Percentiles rank a stretch among this genome's conserved stretches.
phyloP scores from a whole-genome alignment of 2,113 vertebrate species.

The Mormyrus lacerda region DNA sequence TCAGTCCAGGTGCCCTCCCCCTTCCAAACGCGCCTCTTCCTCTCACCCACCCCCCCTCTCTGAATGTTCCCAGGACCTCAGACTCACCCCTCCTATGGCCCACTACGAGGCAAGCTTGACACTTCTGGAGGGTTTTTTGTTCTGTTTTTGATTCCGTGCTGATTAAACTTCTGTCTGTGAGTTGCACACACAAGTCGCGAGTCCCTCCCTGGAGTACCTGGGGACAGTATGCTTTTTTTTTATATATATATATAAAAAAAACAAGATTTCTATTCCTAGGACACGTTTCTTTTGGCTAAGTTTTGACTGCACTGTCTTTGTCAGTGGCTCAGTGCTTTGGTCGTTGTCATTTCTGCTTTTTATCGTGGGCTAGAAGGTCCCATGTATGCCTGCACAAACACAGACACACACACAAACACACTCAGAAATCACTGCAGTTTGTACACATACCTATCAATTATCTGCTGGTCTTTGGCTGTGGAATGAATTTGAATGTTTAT shows the following conservation, averaged over 20 bases:
- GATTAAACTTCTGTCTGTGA: slow-evolving; percentile 11
- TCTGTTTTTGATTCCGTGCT: slow-evolving; percentile 45
- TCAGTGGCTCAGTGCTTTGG: slow-evolving; percentile 15
- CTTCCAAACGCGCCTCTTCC: slow-evolving; percentile 31
- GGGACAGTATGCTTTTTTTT: neutral
- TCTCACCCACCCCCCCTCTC: slow-evolving; percentile 15
- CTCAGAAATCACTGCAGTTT: neutral
- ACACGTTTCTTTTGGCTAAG: neutral
- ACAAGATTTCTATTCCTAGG: neutral
- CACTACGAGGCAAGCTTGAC: slow-evolving; percentile 59
- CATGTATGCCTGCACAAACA: neutral
- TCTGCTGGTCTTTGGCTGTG: neutral
- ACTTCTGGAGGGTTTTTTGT: slow-evolving; percentile 38
- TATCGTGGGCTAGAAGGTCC: slow-evolving; percentile 1
- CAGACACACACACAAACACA: too few species aligned
- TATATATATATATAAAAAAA: too few species aligned
- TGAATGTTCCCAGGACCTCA: neutral
- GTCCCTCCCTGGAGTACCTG: neutral
- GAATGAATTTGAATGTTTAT: neutral
- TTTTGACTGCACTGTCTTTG: neutral
- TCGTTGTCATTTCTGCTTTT: slow-evolving; percentile 13
- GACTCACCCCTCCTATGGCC: slow-evolving; percentile 39
- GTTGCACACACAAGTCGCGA: neutral
- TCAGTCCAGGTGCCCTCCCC: slow-evolving; percentile 31
- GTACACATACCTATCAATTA: neutral